phyloP scores from a whole-genome alignment of 2,888 invertebrate species.

The Lathronympha strigana region DNA sequence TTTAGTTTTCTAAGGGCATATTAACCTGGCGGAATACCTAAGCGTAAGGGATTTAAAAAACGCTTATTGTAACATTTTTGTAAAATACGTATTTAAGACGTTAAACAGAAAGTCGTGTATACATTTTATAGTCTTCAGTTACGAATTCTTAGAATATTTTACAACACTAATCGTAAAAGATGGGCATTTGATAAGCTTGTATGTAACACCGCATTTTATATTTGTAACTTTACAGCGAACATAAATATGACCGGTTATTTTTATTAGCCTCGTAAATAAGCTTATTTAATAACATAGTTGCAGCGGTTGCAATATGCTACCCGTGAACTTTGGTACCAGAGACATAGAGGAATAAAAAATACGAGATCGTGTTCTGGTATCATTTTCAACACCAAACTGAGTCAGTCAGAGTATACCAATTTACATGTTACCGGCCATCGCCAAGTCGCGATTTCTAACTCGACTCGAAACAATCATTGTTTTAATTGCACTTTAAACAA shows the following conservation, averaged over 20 bases:
- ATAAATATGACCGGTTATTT: constrained; percentile 13
- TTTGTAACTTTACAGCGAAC: not conserved
- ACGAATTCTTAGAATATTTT: not conserved
- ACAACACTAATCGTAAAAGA: not conserved
- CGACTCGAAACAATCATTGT: too few species aligned
- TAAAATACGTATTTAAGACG: too few species aligned
- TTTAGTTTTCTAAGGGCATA: too few species aligned
- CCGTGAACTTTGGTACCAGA: not conserved
- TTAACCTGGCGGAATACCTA: too few species aligned
- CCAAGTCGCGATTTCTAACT: too few species aligned
- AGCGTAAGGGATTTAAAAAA: too few species aligned
- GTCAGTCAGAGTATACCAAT: too few species aligned
- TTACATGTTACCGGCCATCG: too few species aligned
- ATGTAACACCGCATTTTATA: constrained; percentile 17
- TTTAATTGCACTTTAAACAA: too few species aligned
- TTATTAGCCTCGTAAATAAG: constrained; percentile 21
- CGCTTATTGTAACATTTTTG: too few species aligned
- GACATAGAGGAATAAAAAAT: not conserved
- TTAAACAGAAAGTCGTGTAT: not conserved
- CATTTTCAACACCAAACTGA: too few species aligned
- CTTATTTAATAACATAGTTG: constrained; percentile 13
- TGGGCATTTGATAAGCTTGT: not conserved
- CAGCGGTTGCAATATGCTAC: constrained; percentile 9
- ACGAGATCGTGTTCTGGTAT: not conserved
- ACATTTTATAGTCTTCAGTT: not conserved